phyloP scores from a whole-genome alignment of 2,113 vertebrate species.

The Bothrops jararaca region DNA sequence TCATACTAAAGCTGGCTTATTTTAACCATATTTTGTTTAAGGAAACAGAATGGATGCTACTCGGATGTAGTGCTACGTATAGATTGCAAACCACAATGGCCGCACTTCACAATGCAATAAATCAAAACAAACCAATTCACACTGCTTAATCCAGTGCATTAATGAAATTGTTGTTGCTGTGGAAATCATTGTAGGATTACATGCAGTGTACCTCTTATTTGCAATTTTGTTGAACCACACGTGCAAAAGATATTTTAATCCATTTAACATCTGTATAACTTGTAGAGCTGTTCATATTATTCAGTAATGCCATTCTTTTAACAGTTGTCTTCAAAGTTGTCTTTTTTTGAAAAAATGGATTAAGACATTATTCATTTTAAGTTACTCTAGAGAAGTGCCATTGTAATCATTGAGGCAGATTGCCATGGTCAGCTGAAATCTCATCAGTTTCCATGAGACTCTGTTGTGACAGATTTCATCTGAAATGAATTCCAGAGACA shows the following conservation, averaged over 20 bases:
- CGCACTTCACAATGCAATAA: not conserved
- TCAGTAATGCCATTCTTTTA: not conserved
- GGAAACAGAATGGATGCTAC: not conserved
- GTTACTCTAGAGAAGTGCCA: not conserved
- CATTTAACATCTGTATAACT: not conserved
- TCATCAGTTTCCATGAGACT: not conserved
- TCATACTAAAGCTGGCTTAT: not conserved
- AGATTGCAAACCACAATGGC: not conserved
- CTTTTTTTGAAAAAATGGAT: not conserved
- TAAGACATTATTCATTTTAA: not conserved
- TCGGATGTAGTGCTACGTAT: not conserved
- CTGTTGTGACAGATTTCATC: not conserved
- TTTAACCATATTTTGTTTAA: not conserved
- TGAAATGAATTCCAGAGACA: not conserved
- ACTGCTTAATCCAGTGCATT: not conserved
- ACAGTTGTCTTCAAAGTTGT: not conserved
- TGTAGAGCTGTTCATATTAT: not conserved
- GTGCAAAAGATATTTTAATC: not conserved
- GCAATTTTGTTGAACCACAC: not conserved
- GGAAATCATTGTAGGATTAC: not conserved
- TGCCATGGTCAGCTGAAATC: not conserved
- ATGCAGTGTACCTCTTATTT: not conserved
- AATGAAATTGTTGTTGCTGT: not conserved
- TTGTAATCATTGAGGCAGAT: not conserved
- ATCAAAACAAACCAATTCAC: not conserved